Percentiles rank a stretch among this genome's conserved stretches.
Conservation (phyloP, 2,797 vertebrate genomes). For the Acestrorhynchus altus region DNA sequence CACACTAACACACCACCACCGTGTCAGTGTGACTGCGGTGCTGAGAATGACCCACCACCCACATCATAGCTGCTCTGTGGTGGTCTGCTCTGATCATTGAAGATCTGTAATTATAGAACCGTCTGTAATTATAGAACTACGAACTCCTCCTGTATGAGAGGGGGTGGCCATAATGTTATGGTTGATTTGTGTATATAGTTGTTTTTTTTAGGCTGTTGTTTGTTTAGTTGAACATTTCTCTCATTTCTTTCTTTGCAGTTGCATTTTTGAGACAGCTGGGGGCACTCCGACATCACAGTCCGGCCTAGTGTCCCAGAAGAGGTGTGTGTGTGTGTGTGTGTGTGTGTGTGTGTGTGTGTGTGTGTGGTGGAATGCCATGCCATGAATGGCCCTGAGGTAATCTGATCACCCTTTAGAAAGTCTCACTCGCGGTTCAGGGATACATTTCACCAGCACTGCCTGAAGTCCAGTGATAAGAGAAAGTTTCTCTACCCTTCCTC, state of each 20-base stretch:
- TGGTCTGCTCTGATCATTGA: no score
- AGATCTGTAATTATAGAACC: no score
- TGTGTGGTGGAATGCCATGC: slow-evolving; percentile 14
- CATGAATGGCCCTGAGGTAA: slow-evolving; percentile 40
- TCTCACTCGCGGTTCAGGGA: slow-evolving; percentile 4
- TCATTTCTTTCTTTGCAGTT: slow-evolving; percentile 29
- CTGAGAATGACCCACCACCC: no score
- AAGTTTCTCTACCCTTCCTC: not conserved
- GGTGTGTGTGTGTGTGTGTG: slow-evolving; percentile 22
- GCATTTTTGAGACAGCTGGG: slow-evolving; percentile 49
- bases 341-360: slow-evolving; percentile 2
- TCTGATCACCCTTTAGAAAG: slow-evolving; percentile 16
- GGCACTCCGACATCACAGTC: slow-evolving; percentile 53
- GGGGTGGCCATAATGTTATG: no score
- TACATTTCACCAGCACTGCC: not conserved
- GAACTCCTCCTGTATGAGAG: no score
- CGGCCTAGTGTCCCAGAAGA: not conserved
- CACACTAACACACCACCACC: no score
- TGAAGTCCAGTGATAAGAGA: slow-evolving; percentile 2
- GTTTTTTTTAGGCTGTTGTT: not conserved
- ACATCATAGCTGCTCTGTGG: no score
- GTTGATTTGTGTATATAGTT: no score
- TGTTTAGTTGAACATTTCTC: no score
- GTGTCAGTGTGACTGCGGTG: no score
- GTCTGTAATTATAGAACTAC: no score